These are phyloP conservation scores for Neopipo cinnamomea DNA, from an alignment of 2,113 vertebrate genomes.

Conservation along the genomic window DNA sequence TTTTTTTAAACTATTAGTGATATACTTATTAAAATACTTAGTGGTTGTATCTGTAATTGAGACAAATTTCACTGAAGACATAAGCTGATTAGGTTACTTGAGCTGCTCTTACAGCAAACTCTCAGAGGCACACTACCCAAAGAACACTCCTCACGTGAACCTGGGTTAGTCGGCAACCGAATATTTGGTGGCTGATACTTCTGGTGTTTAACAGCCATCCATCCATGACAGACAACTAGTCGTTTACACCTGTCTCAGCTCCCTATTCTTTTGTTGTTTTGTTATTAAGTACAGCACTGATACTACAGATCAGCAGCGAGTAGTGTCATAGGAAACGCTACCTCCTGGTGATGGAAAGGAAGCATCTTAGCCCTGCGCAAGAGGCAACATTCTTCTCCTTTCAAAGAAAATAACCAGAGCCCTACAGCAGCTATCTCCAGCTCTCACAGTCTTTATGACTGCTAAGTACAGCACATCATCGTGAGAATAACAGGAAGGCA, in stretches of 20 bases:
- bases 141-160: not conserved
- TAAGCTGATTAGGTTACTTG: not conserved
- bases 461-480: not conserved
- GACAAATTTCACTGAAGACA: not conserved
- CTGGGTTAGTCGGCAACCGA: not conserved
- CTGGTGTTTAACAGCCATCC: not conserved
- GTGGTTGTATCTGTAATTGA: constrained; percentile 27
- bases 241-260: not conserved
- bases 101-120: not conserved
- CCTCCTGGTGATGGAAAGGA: not conserved
- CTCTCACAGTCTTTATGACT: not conserved
- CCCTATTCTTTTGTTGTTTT: not conserved
- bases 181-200: not conserved
- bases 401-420: not conserved
- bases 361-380: not conserved
- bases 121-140: not conserved
- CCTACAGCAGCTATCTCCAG: not conserved
- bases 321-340: not conserved
- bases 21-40: not conserved
- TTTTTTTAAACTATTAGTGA: not conserved
- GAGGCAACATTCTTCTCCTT: not conserved
- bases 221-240: not conserved
- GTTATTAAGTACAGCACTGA: not conserved
- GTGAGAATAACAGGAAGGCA: not conserved
- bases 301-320: not conserved